These are phyloP conservation scores for Microtus ochrogaster DNA, from an alignment of 2,113 vertebrate genomes.

Conservation along the genomic window DNA sequence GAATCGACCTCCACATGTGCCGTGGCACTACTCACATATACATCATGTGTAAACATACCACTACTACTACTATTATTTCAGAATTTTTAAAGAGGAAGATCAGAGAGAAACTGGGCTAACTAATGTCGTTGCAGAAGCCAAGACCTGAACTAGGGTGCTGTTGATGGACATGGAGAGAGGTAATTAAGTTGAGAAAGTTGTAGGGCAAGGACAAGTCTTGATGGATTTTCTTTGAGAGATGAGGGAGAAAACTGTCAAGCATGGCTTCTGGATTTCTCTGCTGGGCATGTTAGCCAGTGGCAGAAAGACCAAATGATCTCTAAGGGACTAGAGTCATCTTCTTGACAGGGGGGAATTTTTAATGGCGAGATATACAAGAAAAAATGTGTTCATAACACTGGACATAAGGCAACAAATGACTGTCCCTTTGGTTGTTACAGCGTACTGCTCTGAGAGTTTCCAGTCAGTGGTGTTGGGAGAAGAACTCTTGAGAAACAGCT, in stretches of 20 bases:
- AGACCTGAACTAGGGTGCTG: not conserved
- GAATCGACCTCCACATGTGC: not conserved
- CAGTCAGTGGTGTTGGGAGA: not conserved
- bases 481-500: not conserved
- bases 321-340: constrained; percentile 20
- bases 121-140: not conserved
- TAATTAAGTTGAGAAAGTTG: not conserved
- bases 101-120: not conserved
- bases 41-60: not conserved
- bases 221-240: not conserved
- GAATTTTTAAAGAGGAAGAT: not conserved
- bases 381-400: not conserved
- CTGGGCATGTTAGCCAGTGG: not conserved
- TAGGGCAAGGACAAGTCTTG: not conserved
- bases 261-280: not conserved
- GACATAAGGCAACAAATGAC: not conserved
- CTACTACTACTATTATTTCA: not conserved
- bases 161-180: not conserved
- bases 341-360: not conserved
- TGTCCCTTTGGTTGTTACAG: not conserved
- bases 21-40: not conserved
- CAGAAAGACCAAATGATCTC: not conserved
- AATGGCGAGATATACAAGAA: not conserved
- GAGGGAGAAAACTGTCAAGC: not conserved
- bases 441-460: not conserved